Conservation (phyloP, 2,113 vertebrate genomes). For the Sitta europaea region DNA sequence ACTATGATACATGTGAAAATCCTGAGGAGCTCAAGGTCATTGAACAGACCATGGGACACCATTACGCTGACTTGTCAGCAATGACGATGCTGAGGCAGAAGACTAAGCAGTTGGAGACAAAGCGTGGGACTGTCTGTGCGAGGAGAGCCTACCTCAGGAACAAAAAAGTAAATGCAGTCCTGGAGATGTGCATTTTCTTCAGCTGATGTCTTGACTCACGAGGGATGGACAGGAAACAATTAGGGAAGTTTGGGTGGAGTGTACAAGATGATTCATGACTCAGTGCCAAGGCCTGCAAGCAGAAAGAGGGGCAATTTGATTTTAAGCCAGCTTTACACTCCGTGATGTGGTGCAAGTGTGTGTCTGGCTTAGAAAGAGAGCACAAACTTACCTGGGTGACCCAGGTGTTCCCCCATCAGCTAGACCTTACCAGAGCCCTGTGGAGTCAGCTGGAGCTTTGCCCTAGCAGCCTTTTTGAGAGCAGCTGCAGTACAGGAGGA, state of each 20-base stretch:
- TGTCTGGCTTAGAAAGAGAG: neutral
- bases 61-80: conserved; percentile 27
- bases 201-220: neutral
- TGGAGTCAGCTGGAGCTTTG: neutral
- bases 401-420: neutral
- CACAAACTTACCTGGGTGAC: neutral
- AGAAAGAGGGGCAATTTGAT: neutral
- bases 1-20: conserved; percentile 92
- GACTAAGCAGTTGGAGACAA: conserved; percentile 81
- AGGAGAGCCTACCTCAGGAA: conserved; percentile 87
- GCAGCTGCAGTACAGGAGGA: neutral
- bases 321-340: neutral
- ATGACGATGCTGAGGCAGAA: conserved; percentile 72
- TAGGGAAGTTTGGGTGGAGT: conserved; percentile 19
- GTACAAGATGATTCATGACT: rapidly evolving
- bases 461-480: neutral
- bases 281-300: neutral
- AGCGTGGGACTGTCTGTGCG: conserved; percentile 84
- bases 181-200: conserved; percentile 18
- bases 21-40: conserved; percentile 83
- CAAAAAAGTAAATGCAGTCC: conserved; percentile 78
- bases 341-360: neutral
- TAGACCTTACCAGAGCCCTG: neutral
- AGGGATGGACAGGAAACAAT: neutral
- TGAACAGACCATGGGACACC: conserved; percentile 40